Base-by-base conservation (phyloP, 2,113 vertebrate species). In the Oophaga pumilio region DNA sequence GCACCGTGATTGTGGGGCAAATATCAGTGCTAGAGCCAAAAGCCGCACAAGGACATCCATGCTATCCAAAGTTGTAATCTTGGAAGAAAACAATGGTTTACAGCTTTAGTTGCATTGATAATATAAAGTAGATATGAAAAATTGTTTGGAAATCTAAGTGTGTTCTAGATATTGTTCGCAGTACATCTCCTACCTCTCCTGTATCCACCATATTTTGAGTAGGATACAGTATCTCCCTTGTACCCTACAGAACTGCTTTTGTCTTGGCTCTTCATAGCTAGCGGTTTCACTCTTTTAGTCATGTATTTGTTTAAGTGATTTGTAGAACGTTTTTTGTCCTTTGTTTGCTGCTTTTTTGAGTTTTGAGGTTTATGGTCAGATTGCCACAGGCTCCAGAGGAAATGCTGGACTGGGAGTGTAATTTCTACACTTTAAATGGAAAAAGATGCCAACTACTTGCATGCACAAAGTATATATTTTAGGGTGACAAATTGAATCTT, bases 11-110 rank as follows among this genome's bases (percentile, higher is more conserved):
- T 73, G 82, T 89, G 89, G 85, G 90, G 88, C 89, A 89, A 91
- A 91, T 69, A 94, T 85, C 85, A 96, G 85, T 60, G 89, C 82
- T 18, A 95, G 14, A 84, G 91, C 43, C 49, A 15, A 89, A 11
- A 91, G 43, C 52, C 85, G 91, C 10, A 84, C 92, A 78, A 91
- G 52, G 89, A 92, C 83, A 12, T 80, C 85, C 95, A 96, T 95
- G 6, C 20, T 77, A 14, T 12, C 52, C 26, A 1, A 60, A 83
- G 50, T 26, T n/a, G 81, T 14, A 2, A 85, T 11, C 89, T 95
- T 95, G 84, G 89, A 90, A 77, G 49, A 88, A 85, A 90, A 88
- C 84, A 90, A 90, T 82, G 88, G 80, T n/a, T 66, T 68, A 8
- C 0, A 26, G 10, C 4, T 33, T 62, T 6, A 71, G 68, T 71